Conservation (phyloP, 2,888 invertebrate species). For the Phaonia tiefii region DNA sequence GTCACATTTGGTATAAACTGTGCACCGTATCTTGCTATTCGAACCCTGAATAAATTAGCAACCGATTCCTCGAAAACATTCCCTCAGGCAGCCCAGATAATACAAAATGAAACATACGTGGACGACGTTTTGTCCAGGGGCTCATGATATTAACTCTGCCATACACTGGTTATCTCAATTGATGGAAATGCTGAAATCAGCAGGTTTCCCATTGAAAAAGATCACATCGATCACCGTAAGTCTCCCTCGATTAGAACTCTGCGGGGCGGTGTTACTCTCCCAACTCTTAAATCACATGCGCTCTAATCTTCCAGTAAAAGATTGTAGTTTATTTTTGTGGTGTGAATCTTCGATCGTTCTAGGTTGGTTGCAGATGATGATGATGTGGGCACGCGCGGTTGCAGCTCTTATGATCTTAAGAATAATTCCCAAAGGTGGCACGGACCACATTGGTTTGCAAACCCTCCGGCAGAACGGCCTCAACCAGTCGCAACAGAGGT, state of each 20-base stretch:
- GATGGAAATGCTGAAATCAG: not conserved
- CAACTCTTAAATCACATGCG: not conserved
- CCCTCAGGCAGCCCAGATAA: constrained; percentile 34
- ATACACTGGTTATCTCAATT: not conserved
- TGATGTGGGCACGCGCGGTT: constrained; percentile 53
- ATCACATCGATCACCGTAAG: not conserved
- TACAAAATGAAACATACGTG: constrained; percentile 26
- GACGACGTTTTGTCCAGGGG: constrained; percentile 29
- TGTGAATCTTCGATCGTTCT: not conserved
- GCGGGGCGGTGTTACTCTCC: not conserved
- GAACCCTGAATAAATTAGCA: constrained; percentile 53
- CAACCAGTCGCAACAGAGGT: not conserved
- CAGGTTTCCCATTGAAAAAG: constrained; percentile 36
- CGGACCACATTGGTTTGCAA: constrained; percentile 46
- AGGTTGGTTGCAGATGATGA: too few relatives aligned
- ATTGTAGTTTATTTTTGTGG: not conserved
- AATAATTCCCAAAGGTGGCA: constrained; percentile 52
- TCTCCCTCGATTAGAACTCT: not conserved
- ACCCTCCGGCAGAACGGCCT: constrained; percentile 33
- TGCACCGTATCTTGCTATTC: constrained; percentile 64
- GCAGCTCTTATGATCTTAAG: constrained; percentile 27
- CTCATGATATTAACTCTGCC: not conserved
- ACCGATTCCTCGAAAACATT: constrained; percentile 27
- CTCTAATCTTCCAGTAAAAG: not conserved
- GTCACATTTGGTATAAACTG: constrained; percentile 65